Conservation (phyloP, 1,140 invertebrate genomes). For the Oryzaephilus surinamensis region DNA sequence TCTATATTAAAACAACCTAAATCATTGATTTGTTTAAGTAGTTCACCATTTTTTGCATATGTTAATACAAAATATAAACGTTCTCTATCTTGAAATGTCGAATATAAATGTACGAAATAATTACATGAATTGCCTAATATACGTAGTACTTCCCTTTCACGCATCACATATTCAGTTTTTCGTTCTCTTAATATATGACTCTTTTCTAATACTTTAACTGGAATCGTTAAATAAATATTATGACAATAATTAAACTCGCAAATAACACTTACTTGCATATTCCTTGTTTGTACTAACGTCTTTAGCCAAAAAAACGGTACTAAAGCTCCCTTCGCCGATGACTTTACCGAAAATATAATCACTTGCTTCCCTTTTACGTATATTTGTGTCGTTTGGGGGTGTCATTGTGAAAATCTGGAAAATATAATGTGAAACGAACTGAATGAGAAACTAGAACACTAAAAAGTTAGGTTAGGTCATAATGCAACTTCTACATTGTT, state of each 20-base stretch:
- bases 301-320: constrained; percentile 87
- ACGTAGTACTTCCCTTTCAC: constrained; percentile 85
- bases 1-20: constrained; percentile 82
- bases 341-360: constrained; percentile 94
- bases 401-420: no score
- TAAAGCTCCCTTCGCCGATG: constrained; percentile 94
- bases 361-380: constrained; percentile 59
- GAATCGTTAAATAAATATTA: constrained; percentile 36
- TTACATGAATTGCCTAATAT: constrained; percentile 57
- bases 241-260: constrained; percentile 11
- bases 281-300: constrained; percentile 81
- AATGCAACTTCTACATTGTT: no score
- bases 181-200: constrained; percentile 82
- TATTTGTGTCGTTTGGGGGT: constrained; percentile 19
- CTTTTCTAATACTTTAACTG: constrained; percentile 96
- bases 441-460: no score
- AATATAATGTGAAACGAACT: no score
- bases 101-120: constrained; percentile 89
- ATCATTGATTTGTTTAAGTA: constrained; percentile 84
- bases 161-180: constrained; percentile 85
- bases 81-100: constrained; percentile 91
- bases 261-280: constrained; percentile 76
- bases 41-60: constrained; percentile 90
- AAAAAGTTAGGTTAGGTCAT: no score
- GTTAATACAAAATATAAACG: constrained; percentile 94